phyloP scores from a whole-genome alignment of 2,888 invertebrate genomes.

The Apotomis betuletana region DNA sequence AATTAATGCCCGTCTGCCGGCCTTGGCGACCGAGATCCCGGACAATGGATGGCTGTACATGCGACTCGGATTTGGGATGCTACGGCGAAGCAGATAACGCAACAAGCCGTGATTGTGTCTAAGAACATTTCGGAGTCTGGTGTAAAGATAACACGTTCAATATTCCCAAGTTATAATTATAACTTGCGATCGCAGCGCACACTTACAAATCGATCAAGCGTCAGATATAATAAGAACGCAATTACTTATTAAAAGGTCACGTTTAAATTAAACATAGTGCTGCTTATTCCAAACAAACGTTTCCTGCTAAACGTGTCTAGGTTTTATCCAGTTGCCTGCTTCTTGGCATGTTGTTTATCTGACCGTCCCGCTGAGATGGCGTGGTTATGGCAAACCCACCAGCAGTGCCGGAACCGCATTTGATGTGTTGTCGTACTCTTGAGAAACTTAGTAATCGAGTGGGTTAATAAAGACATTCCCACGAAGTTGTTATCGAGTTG shows the following conservation, averaged over 20 bases:
- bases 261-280: neutral
- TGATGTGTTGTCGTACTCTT: neutral
- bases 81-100: conserved; percentile 35
- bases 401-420: neutral
- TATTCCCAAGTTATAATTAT: conserved; percentile 14
- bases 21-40: conserved; percentile 16
- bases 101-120: conserved; percentile 19
- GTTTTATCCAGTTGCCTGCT: conserved; percentile 9
- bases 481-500: conserved; percentile 60
- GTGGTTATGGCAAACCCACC: neutral
- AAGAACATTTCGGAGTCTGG: conserved; percentile 16
- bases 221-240: conserved; percentile 19
- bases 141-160: conserved; percentile 34
- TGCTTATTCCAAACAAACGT: neutral
- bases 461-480: conserved; percentile 53
- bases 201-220: conserved; percentile 32
- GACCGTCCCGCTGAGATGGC: neutral
- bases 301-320: neutral
- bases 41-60: conserved; percentile 4
- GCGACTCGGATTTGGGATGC: conserved; percentile 32
- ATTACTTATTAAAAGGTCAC: conserved; percentile 31
- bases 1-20: conserved; percentile 24
- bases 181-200: conserved; percentile 9
- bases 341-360: conserved; percentile 17
- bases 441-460: conserved; percentile 27